A percentile compares a stretch with the other conserved stretches of the same genome.
Evolutionary conservation across 2,888 invertebrate genomes (phyloP).

Genomic region (Furcula furcula): DNA sequence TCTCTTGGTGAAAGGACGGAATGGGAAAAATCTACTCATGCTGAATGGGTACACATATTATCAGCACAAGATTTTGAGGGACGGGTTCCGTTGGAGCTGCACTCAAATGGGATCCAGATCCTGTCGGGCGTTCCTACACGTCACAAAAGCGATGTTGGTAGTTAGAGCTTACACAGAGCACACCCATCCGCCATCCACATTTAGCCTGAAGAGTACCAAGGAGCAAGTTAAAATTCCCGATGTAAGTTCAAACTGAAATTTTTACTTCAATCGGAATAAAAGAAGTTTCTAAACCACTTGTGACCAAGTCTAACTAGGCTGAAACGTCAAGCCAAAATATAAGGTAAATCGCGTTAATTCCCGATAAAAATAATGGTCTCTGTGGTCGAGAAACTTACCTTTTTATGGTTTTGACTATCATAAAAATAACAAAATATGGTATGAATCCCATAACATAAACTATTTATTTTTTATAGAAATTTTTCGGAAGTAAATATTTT

Average conservation of each 20-base stretch:
- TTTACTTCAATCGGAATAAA: too few species aligned
- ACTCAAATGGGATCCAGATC: conserved; percentile 76
- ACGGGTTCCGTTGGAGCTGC: conserved; percentile 74
- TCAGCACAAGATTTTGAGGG: conserved; percentile 66
- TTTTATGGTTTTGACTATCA: too few species aligned
- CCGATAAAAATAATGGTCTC: too few species aligned
- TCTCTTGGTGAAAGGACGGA: conserved; percentile 66
- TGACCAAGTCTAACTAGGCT: too few species aligned
- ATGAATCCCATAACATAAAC: too few species aligned
- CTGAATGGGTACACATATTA: conserved; percentile 73
- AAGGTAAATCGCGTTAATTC: too few species aligned
- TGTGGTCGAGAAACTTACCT: too few species aligned
- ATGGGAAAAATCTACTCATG: conserved; percentile 68
- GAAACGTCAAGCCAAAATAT: too few species aligned
- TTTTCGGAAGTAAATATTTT: too few species aligned
- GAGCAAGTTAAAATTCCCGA: conserved; percentile 28
- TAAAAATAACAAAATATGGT: too few species aligned
- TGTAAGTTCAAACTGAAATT: conserved; percentile 20
- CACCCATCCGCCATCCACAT: conserved; percentile 67
- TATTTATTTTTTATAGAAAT: too few species aligned
- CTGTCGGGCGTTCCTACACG: conserved; percentile 69
- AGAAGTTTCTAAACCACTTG: too few species aligned
- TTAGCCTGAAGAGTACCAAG: conserved; percentile 52
- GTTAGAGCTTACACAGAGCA: conserved; percentile 65
- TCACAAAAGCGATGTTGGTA: conserved; percentile 64